phyloP scores from a whole-genome alignment of 2,797 vertebrate species.

The Melanotaenia boesemani region DNA sequence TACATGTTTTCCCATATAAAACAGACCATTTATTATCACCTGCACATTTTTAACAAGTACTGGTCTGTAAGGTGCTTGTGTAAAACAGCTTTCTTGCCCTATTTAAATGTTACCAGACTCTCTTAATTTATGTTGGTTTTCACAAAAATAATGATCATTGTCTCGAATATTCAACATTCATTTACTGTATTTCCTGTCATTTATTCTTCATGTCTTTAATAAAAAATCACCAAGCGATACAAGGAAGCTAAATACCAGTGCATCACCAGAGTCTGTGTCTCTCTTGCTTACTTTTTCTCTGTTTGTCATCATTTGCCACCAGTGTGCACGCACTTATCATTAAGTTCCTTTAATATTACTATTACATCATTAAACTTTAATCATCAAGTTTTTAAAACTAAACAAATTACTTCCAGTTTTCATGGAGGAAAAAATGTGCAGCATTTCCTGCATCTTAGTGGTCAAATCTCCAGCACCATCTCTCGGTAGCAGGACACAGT shows the following conservation, averaged over 20 bases:
- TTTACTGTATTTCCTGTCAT: slow-evolving; percentile 1
- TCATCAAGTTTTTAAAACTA: slow-evolving; percentile 20
- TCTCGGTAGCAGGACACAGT: neutral
- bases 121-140: neutral
- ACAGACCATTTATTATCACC: neutral
- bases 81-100: neutral
- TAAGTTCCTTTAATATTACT: slow-evolving; percentile 6
- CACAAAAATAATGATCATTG: neutral
- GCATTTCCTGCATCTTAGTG: neutral
- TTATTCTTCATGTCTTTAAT: neutral
- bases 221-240: neutral
- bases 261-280: neutral
- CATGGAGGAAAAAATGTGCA: neutral
- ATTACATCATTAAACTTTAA: slow-evolving; percentile 13
- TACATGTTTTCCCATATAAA: neutral
- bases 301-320: neutral
- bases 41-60: neutral
- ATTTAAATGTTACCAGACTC: neutral
- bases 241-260: neutral
- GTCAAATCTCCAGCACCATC: neutral
- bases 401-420: slow-evolving; percentile 21
- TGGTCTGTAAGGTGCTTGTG: neutral
- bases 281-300: neutral
- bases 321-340: neutral
- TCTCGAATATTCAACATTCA: slow-evolving; percentile 1